A percentile compares a stretch with the other conserved stretches of the same genome.
These are phyloP conservation scores for Conus betulinus DNA, from an alignment of 1,140 invertebrate species.

Conservation along the genomic window DNA sequence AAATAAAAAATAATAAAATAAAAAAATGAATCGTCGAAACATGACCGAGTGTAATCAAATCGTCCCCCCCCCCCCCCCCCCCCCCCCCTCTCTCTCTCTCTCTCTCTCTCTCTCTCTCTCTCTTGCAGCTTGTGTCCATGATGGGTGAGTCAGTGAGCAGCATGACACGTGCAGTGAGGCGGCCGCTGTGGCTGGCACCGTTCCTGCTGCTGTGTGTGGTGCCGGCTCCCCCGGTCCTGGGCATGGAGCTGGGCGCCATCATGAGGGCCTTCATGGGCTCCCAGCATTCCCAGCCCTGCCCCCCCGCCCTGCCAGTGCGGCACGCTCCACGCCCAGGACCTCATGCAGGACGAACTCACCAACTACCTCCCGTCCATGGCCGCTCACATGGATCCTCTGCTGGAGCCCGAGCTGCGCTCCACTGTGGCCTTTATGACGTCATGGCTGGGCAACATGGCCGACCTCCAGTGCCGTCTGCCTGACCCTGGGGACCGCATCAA, in stretches of 20 bases:
- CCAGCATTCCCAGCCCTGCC: background rate
- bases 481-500: too few relatives aligned
- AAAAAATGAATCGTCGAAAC: too few relatives aligned
- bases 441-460: conserved; percentile 22
- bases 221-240: background rate
- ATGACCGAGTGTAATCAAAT: too few relatives aligned
- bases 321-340: background rate
- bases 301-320: background rate
- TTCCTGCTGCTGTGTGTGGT: background rate
- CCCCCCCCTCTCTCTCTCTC: too few relatives aligned
- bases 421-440: background rate
- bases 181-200: background rate
- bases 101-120: too few relatives aligned
- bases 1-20: too few relatives aligned
- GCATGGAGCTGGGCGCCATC: conserved; percentile 7
- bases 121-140: background rate
- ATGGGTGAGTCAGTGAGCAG: background rate
- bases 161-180: background rate
- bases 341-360: conserved; percentile 13
- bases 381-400: background rate
- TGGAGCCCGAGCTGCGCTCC: background rate
- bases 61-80: too few relatives aligned
- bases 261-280: background rate
- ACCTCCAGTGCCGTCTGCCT: background rate
- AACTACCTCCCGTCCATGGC: background rate